A percentile compares a stretch with the other conserved stretches of the same genome.
These are phyloP conservation scores for Amblyjoppa fuscipennis DNA, from an alignment of 2,888 invertebrate species.

Conservation along the genomic window DNA sequence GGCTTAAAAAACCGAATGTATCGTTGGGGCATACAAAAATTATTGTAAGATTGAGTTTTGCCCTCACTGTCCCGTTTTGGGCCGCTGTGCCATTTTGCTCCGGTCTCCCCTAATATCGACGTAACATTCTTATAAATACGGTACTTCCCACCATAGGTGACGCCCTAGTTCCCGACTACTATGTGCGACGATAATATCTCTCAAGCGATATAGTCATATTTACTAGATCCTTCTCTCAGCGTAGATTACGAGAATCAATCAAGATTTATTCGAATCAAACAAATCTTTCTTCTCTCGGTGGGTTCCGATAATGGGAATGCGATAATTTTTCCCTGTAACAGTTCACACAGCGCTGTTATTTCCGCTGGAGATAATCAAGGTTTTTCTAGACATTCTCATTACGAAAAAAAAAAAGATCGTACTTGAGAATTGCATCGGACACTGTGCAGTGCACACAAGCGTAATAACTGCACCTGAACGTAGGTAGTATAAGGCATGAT, in stretches of 20 bases:
- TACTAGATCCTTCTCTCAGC: too few species aligned
- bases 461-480: constrained; percentile 23
- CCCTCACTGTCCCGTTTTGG: too few species aligned
- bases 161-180: too few species aligned
- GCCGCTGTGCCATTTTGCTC: too few species aligned
- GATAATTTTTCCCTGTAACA: constrained; percentile 1
- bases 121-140: too few species aligned
- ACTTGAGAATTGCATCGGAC: constrained; percentile 5
- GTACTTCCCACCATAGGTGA: too few species aligned
- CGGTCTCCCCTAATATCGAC: too few species aligned
- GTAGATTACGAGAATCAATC: not conserved
- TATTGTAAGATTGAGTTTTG: too few species aligned
- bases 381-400: not conserved
- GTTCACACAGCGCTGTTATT: not conserved
- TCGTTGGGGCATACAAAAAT: too few species aligned
- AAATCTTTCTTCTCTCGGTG: not conserved
- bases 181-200: too few species aligned
- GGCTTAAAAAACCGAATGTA: too few species aligned
- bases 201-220: too few species aligned
- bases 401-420: not conserved
- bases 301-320: not conserved
- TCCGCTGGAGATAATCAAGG: not conserved
- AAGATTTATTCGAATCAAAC: not conserved
- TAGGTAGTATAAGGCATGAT: constrained; percentile 19
- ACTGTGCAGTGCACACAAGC: not conserved